Base-by-base conservation (phyloP, 2,797 vertebrate genomes). In the Carduelis carduelis region DNA sequence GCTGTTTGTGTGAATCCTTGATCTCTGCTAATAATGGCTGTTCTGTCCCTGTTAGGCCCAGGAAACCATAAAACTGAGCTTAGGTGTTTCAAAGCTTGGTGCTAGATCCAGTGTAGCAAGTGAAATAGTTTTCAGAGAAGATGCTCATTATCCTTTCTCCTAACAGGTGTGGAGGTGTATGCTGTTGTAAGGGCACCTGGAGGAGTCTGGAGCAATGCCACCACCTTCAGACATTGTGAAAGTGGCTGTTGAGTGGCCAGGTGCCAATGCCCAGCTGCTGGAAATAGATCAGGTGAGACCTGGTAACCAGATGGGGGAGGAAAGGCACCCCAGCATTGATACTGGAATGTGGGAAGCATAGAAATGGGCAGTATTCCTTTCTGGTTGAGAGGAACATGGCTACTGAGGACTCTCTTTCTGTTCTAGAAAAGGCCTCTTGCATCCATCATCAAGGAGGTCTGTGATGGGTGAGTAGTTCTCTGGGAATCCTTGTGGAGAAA, bases 231-330 rank as follows among this genome's bases (percentile, higher is more conserved):
- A 99, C 97, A 99, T 99, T 4, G 99, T 99, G 95, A 99, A 99
- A 97, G 99, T 99, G 97, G 99, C 99, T 64, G 99, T 99, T 20
- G 99, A 99, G 91, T 99, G 99, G 99, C 99, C 99, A 2, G 99
- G 99, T 83, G 99, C 99, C 71, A 99, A 99, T 27, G 99, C 99
- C 79, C 99, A 99, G 95, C 98, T 99, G 71, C 99, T 99, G 60
- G 99, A 99, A 95, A 99, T 99, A 79, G 99, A 99, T 97, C 99
- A 99, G 99, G 99, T 99, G 90, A 92, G 97, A 44, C 60, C 23
- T 57, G 14, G 22, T 90, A 72, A 74, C 39, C 41, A 46, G 11
- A 37, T 34, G 37, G 49, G 53, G 52, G 44, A 85, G 59, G 55
- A 83, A 43, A 44, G 11, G 28, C 44, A 44, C 37, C 56, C 10